Evolutionary conservation across 2,113 vertebrate genomes (phyloP), one percentile per base, ranked within the genome.

Genomic region (Crypturellus undulatus): DNA sequence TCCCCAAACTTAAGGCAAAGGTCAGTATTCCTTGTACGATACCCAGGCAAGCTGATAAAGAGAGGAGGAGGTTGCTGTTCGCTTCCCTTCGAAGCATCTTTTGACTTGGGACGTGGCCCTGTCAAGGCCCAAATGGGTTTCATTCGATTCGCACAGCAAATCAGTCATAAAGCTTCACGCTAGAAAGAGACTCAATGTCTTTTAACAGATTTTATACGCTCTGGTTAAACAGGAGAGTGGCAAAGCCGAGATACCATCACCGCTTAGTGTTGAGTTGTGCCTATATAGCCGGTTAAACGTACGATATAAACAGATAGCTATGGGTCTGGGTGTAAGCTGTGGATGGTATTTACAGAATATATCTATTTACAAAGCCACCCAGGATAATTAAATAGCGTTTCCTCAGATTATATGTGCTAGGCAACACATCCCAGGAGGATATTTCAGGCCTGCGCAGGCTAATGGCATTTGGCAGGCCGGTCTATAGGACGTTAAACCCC

Each of bases 401-500:
- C 83, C 62, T 40, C 85, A 36, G 82, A 79, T 84, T 64, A 90
- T 54, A 88, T 79, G 83, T 91, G 80, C 43, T 58, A 40, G n/a
- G 47, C 65, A n/a, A 82, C 90, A 21, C 6, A 78, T 0, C 90
- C 65, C 87, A 91, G 87, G 81, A 92, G 40, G 45, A 22, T 9
- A 43, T n/a, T 75, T 88, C 79, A 71, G 30, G 63, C 32, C 43
- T 17, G 34, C 1, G 18, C 7, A 42, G 72, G 90, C 88, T 81
- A 95, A 86, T 54, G 12, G 68, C 5, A 47, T 90, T 93, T 86
- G 90, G 88, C 73, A 65, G 54, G 85, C 85, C 45, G 79, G 56
- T 90, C 92, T 88, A 58, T 25, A 71, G 86, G 83, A 6, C 78
- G 86, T 90, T 5, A 92, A 69, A 94, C 95, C 88, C 75, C 93